Evolutionary conservation across 1,140 invertebrate genomes (phyloP).

Genomic region (Metopolophium dirhodum): DNA sequence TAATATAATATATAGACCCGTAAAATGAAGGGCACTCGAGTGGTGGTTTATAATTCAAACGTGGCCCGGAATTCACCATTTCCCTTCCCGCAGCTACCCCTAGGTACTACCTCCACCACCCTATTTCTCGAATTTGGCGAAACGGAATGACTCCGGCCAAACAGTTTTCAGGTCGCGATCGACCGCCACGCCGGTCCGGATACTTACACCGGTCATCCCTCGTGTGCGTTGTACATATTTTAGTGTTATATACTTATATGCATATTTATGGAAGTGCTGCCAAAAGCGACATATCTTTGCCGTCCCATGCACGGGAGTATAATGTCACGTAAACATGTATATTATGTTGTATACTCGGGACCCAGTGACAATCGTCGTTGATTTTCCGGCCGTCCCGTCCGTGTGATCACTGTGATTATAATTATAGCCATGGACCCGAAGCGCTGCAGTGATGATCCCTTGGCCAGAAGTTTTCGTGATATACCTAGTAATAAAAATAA

Average conservation of each 20-base stretch:
- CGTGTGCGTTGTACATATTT: not conserved
- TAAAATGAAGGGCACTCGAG: not conserved
- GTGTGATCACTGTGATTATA: not conserved
- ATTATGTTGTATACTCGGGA: not conserved
- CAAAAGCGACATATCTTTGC: not conserved
- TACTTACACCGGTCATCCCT: not conserved
- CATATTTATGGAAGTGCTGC: not conserved
- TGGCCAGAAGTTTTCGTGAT: not conserved
- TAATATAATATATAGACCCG: not conserved
- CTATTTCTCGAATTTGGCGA: not conserved
- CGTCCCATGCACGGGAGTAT: not conserved
- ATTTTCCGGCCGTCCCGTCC: not conserved
- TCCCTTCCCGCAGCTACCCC: not conserved
- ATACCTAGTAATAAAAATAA: not conserved
- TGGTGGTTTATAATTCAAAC: conserved; percentile 26
- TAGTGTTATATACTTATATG: not conserved
- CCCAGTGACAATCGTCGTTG: not conserved
- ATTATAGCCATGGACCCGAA: not conserved
- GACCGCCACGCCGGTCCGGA: not conserved
- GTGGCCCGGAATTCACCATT: not conserved
- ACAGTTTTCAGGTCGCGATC: not conserved
- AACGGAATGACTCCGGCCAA: not conserved
- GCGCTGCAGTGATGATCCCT: not conserved
- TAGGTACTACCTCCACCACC: not conserved
- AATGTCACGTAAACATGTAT: not conserved